Evolutionary conservation across 37 sponge, comb jelly and placozoan species (phyloP), one percentile per base, ranked within the genome.

Genomic region (Hormiphora californensis): DNA sequence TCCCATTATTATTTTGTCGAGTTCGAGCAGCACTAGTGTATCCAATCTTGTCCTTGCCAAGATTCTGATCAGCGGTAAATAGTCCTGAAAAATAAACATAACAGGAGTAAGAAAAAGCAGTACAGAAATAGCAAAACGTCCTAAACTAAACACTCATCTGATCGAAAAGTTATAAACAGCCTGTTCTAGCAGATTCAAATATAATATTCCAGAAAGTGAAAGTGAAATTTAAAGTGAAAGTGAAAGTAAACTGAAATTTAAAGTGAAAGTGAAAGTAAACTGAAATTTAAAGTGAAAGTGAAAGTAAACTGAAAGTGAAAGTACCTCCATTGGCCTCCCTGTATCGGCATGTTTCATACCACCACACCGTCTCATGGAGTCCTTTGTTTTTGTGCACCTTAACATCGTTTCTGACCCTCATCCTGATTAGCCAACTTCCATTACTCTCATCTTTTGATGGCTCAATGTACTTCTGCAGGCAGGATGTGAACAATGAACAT

Each of bases 1-100:
- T 94, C 5, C 95, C 99, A 40, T 98, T 92, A 28, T 94, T 90
- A 69, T 98, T 98, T 88, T 98, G 99, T 2, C 99, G 87, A 7
- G 99, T 98, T 87, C 89, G 91, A 33, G 85, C 88, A 22, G 99
- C 94, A 0, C 94, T 88, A 28, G 86, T 87, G 63, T 86, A 86
- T 28, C 91, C 92, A 28, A 89, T 38, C 28, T 87, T 73, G 86
- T 93, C 89, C 11, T 63, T 85, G 1, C 43, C 23, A 0, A 97
- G 88, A 30, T 81, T 86, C 90, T 98, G 99, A 59, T 98, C 99
- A 85, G 99, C 99, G n/a, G 92, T 89, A 85, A 98, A 98, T 40
- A 98, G 90, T 30, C 89, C 98, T 94, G 38, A 38, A n/a, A 73
- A 12, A 43, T 8, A 15, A 15, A 46, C n/a, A n/a, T n/a, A n/a